A percentile compares a stretch with the other conserved stretches of the same genome.
These are phyloP conservation scores for Lacerta agilis DNA, from an alignment of 2,797 vertebrate genomes.

Conservation along the genomic window DNA sequence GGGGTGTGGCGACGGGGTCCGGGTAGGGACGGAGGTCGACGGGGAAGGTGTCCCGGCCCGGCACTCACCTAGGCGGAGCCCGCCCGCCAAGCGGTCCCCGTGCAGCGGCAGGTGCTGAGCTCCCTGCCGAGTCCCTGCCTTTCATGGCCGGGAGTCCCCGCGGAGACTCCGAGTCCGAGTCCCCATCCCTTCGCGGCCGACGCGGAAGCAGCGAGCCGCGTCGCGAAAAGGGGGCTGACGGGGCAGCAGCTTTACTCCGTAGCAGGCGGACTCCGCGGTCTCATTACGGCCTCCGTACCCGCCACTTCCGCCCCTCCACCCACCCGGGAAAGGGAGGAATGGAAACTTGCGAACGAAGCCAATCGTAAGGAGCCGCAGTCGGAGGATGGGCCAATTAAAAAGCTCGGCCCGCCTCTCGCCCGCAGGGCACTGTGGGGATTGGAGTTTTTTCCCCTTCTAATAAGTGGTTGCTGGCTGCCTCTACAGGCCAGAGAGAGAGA, in stretches of 20 bases:
- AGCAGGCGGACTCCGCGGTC: neutral
- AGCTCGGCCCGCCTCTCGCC: rapidly evolving
- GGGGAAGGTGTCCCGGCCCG: neutral
- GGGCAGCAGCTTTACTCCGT: neutral
- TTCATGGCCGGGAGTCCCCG: slow-evolving; percentile 18
- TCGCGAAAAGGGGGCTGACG: too few relatives aligned
- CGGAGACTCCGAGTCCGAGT: neutral
- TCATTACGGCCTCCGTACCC: slow-evolving; percentile 29
- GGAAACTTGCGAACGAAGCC: neutral
- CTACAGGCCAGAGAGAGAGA: neutral
- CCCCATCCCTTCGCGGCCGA: slow-evolving; percentile 1
- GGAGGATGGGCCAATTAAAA: neutral
- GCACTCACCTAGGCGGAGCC: slow-evolving; percentile 24
- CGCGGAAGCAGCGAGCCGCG: neutral
- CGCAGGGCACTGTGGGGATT: slow-evolving; percentile 19
- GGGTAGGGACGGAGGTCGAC: too few relatives aligned
- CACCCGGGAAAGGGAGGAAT: neutral
- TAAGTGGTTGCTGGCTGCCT: slow-evolving; percentile 5
- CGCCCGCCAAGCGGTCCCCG: neutral
- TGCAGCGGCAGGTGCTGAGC: slow-evolving; percentile 20
- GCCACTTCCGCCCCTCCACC: slow-evolving; percentile 13
- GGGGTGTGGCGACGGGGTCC: neutral
- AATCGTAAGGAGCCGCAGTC: neutral
- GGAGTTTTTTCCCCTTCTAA: slow-evolving; percentile 18
- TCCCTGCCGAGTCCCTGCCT: slow-evolving; percentile 16